These are phyloP conservation scores for Sardinella longiceps DNA, from an alignment of 2,797 vertebrate genomes.

Conservation along the genomic window DNA sequence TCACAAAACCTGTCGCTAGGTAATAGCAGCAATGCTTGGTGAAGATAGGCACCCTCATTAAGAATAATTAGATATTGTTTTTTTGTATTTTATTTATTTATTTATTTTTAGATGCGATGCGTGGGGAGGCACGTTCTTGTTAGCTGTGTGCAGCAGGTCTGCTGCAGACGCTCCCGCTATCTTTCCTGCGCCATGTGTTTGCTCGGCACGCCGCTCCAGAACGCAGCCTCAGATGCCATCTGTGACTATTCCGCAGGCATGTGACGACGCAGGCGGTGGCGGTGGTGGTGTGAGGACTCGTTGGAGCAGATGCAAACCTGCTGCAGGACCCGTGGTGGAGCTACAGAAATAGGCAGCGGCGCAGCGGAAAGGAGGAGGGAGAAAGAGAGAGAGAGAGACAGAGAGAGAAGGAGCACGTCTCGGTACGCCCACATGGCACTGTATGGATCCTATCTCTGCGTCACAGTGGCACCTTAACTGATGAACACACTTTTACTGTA, in stretches of 20 bases:
- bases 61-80: conserved; percentile 63
- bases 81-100: conserved; percentile 41
- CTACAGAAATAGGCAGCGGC: conserved; percentile 40
- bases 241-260: conserved; percentile 57
- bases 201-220: conserved; percentile 44
- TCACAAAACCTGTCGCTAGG: background rate
- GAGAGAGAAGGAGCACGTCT: background rate
- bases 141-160: conserved; percentile 20
- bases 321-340: conserved; percentile 31
- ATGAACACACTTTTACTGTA: background rate
- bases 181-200: conserved; percentile 67
- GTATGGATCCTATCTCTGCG: background rate
- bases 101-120: background rate
- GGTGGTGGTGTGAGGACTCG: conserved; percentile 21
- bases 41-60: conserved; percentile 61
- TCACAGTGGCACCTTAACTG: background rate
- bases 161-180: conserved; percentile 51
- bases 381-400: background rate
- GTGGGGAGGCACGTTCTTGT: conserved; percentile 8
- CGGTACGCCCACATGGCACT: background rate
- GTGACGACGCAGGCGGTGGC: conserved; percentile 40
- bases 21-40: conserved; percentile 27
- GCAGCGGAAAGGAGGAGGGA: background rate
- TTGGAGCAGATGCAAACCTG: conserved; percentile 50
- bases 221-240: conserved; percentile 62